phyloP scores from a whole-genome alignment of 2,888 invertebrate genomes.

The Odontocolon sp. region DNA sequence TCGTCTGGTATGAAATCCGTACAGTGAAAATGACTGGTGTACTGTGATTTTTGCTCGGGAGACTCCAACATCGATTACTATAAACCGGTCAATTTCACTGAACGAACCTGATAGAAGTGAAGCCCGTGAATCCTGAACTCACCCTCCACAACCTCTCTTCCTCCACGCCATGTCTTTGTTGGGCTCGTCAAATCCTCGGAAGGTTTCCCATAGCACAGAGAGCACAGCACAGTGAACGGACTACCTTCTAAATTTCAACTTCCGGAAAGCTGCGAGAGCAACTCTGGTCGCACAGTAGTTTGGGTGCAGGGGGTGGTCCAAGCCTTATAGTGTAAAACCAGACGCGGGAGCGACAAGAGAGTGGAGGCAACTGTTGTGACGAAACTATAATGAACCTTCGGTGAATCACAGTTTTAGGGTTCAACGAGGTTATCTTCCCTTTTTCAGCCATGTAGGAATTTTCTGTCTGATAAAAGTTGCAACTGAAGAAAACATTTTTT shows the following conservation, averaged over 20 bases:
- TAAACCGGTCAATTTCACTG: too few species aligned
- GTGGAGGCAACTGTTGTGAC: background rate
- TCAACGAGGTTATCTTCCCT: too few species aligned
- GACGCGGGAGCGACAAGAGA: background rate
- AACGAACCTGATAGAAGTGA: too few species aligned
- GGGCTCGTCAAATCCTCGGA: constrained; percentile 29
- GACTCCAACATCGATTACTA: too few species aligned
- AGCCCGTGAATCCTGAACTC: constrained; percentile 4
- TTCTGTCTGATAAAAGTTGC: too few species aligned
- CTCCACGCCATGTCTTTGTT: constrained; percentile 33
- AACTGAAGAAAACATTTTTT: too few species aligned
- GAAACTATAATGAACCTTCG: background rate
- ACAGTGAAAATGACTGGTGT: too few species aligned
- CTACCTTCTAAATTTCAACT: constrained; percentile 29
- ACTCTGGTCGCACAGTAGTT: background rate
- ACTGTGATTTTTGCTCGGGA: too few species aligned
- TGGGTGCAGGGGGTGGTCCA: background rate
- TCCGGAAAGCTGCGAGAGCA: constrained; percentile 17
- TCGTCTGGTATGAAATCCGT: too few species aligned
- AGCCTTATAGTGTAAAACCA: background rate
- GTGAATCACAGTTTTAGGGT: background rate
- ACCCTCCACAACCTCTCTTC: background rate
- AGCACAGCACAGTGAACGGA: too few species aligned
- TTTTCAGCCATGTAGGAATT: constrained; percentile 2
- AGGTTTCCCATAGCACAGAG: constrained; percentile 23